Base-by-base conservation (phyloP, 1,140 invertebrate genomes). In the Drosophila malerkotliana region DNA sequence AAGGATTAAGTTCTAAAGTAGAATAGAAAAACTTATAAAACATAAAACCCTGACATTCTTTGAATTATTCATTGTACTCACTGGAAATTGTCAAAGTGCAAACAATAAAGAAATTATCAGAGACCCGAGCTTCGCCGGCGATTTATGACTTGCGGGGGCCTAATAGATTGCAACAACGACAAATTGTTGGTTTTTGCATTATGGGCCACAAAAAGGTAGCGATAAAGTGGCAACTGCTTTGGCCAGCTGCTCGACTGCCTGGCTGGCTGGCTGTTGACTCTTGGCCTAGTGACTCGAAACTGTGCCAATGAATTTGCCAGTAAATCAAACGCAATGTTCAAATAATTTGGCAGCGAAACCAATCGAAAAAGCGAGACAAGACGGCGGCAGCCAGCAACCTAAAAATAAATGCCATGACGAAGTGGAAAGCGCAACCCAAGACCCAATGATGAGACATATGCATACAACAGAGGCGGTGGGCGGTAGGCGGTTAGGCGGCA, bases 101-200 rank as follows among this genome's bases (percentile, higher is more conserved):
- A 73, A 49, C 67, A 72, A 78, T 79, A 66, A 75, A 83, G 60
- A 79, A 72, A 28, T 82, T 63, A 79, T 63, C 71, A 39, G 41
- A 47, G 71, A n/a, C 21, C 14, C 52, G 12, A 4, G 32, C 21
- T 32, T 34, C n/a, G 12, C 34, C 4, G 7, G 37, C 48, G 66
- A 81, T 81, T 81, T 77, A 81, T 77, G 51, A 12, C 15, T 28
- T 53, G 26, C 44, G n/a, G 62, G 54, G n/a, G 48, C 72, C 53
- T 74, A 72, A 63, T 56, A 37, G 63, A 34, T 74, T 68, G 66
- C 15, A 30, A 18, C 53, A 37, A 58, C 30, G 56, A 69, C 63
- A 83, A 82, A 83, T 83, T 66, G 79, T 8, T 48, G n/a, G 41
- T 62, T 24, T 26, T 41, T 26, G 49, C 15, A 55, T 53, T 67